phyloP scores from a whole-genome alignment of 2,113 vertebrate genomes.

The Bubo scandiacus region DNA sequence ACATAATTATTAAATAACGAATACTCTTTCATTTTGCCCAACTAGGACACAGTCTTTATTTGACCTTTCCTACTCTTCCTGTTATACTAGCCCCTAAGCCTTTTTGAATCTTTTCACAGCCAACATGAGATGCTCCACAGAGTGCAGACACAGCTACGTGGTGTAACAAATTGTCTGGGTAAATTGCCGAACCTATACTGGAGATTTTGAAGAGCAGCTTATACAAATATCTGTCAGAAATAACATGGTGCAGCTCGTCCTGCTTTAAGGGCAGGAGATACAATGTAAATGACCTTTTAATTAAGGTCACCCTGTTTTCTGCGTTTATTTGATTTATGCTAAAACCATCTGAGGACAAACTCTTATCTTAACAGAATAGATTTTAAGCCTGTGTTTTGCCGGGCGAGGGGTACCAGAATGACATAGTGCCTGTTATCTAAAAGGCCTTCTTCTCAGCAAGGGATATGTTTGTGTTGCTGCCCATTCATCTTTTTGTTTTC shows the following conservation, averaged over 20 bases:
- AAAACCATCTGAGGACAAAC: background rate
- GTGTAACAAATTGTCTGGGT: background rate
- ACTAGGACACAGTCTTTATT: conserved; percentile 3
- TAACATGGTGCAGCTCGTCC: background rate
- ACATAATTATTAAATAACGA: conserved; percentile 40
- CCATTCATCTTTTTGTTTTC: background rate
- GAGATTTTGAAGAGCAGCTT: background rate
- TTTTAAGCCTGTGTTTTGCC: conserved; percentile 12
- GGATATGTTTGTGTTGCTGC: background rate
- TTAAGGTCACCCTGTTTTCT: background rate
- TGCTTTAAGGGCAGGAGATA: background rate
- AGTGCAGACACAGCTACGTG: background rate
- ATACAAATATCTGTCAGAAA: conserved; percentile 27
- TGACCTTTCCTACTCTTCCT: conserved; percentile 15
- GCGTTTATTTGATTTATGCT: background rate
- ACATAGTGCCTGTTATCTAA: background rate
- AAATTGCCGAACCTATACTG: background rate
- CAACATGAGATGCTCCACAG: background rate
- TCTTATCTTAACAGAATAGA: background rate
- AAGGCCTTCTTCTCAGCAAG: background rate
- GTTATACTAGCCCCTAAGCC: background rate
- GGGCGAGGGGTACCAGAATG: background rate
- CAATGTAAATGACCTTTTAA: conserved; percentile 28
- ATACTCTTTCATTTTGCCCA: background rate
- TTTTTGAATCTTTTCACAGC: background rate